Conservation (phyloP, 2,797 vertebrate species). For the Mormyrops attenuatus region DNA sequence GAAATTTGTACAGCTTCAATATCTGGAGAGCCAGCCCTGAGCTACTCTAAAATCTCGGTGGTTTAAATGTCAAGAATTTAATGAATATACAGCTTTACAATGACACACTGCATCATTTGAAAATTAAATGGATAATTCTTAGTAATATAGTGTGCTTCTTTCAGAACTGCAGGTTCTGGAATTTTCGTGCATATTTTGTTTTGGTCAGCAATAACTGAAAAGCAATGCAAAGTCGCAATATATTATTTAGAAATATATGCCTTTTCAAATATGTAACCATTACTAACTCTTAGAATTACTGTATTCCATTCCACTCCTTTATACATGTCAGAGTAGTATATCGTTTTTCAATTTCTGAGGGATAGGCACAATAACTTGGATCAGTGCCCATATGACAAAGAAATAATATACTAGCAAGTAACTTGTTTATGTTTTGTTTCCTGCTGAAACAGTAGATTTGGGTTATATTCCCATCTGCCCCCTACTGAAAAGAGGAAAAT, state of each 20-base stretch:
- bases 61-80: slow-evolving; percentile 8
- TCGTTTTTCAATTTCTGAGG: background rate
- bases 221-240: background rate
- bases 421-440: background rate
- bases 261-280: slow-evolving; percentile 2
- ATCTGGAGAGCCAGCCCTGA: background rate
- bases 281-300: background rate
- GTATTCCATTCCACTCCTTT: background rate
- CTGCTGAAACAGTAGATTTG: background rate
- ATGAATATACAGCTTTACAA: background rate
- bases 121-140: background rate
- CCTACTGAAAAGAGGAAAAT: background rate
- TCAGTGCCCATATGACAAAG: background rate
- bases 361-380: background rate
- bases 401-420: background rate
- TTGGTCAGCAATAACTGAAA: background rate
- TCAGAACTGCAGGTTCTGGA: background rate
- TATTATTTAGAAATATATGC: background rate
- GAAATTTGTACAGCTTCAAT: background rate
- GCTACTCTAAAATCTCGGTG: background rate
- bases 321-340: background rate
- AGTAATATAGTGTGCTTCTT: background rate
- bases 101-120: background rate
- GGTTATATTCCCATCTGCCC: background rate
- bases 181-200: background rate